phyloP scores from a whole-genome alignment of 2,888 invertebrate species.

The Pomacea canaliculata region DNA sequence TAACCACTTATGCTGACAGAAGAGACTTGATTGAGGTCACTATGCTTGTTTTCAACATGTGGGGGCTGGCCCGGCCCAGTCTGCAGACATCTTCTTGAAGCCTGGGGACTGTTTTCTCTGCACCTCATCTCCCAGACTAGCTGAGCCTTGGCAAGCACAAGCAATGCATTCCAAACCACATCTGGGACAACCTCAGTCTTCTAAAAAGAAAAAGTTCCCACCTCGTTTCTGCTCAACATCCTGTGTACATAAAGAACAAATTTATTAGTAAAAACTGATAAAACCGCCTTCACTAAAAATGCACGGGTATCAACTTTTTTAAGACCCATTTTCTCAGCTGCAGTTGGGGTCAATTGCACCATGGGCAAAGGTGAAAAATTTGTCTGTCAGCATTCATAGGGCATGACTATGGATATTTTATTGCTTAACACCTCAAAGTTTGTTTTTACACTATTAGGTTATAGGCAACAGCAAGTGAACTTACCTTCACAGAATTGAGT shows the following conservation, averaged over 20 bases:
- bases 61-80: not conserved
- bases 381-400: no score
- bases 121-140: not conserved
- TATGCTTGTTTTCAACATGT: conserved; percentile 18
- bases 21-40: not conserved
- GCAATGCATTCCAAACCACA: conserved; percentile 19
- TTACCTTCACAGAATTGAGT: conserved; percentile 91
- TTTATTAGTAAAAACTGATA: no score
- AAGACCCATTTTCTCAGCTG: no score
- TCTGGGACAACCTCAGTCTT: conserved; percentile 77
- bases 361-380: no score
- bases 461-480: no score
- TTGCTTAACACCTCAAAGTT: no score
- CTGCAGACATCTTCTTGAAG: not conserved
- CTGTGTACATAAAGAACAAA: conserved; percentile 70
- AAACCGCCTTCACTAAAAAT: no score
- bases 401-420: no score
- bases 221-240: conserved; percentile 97
- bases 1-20: not conserved
- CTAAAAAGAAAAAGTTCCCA: conserved; percentile 99
- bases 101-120: not conserved
- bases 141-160: conserved; percentile 27
- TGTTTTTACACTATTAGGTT: no score
- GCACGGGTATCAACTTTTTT: no score
- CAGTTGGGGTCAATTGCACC: no score